Conservation (phyloP, 2,888 invertebrate species). For the Fissipunctia ypsillon region DNA sequence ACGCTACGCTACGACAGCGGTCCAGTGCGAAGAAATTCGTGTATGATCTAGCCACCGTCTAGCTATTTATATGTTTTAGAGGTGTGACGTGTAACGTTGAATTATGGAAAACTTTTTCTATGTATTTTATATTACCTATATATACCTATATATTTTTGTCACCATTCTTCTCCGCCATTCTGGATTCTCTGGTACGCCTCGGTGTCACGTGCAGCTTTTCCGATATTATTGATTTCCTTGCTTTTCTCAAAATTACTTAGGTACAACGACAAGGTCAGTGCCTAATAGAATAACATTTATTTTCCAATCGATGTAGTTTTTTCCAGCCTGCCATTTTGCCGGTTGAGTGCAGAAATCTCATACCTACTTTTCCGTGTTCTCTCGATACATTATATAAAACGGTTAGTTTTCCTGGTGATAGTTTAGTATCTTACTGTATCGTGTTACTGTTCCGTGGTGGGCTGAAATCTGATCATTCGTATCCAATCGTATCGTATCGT, state of each 20-base stretch:
- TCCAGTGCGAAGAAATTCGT: no score
- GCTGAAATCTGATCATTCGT: slow-evolving; percentile 34
- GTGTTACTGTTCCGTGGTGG: slow-evolving; percentile 33
- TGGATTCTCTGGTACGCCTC: no score
- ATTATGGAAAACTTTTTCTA: background rate
- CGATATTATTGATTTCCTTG: slow-evolving; percentile 12
- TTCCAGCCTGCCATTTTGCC: slow-evolving; percentile 32
- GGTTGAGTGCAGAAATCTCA: slow-evolving; percentile 47
- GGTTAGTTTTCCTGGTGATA: slow-evolving; percentile 27
- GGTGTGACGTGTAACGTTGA: background rate
- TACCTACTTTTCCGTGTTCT: slow-evolving; percentile 32
- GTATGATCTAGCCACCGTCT: background rate
- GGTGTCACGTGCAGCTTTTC: background rate
- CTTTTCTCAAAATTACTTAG: slow-evolving; percentile 14
- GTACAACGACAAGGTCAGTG: slow-evolving; percentile 26
- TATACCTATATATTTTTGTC: no score
- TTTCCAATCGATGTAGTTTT: slow-evolving; percentile 29
- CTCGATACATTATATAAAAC: slow-evolving; percentile 43
- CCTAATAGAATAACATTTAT: slow-evolving; percentile 25
- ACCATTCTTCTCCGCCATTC: background rate
- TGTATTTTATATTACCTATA: background rate
- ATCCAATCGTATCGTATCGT: background rate
- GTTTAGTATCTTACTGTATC: slow-evolving; percentile 39
- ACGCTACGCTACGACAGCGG: no score
- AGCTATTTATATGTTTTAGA: background rate